Evolutionary conservation across 2,888 invertebrate species (phyloP).

Genomic region (Drosophila imparisetae): DNA sequence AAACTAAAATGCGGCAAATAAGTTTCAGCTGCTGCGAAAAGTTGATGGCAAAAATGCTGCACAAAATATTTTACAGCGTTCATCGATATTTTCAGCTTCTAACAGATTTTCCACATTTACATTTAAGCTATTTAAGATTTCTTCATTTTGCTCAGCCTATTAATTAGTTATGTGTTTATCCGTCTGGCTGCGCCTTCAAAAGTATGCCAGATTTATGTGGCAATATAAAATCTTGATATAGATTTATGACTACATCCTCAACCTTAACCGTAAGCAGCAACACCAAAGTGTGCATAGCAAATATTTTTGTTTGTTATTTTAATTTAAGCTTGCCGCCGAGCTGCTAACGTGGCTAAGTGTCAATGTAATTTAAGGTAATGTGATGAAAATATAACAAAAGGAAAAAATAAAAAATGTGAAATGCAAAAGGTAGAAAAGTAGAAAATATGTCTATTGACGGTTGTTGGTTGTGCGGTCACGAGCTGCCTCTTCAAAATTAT

Average conservation of each 20-base stretch:
- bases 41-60: background rate
- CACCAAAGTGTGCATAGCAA: background rate
- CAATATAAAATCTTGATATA: slow-evolving; percentile 7
- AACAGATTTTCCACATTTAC: background rate
- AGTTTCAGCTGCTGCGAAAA: slow-evolving; percentile 2
- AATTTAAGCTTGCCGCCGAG: slow-evolving; percentile 8
- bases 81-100: background rate
- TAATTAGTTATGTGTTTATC: slow-evolving; percentile 16
- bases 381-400: slow-evolving; percentile 49
- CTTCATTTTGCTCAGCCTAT: background rate
- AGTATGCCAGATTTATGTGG: slow-evolving; percentile 41
- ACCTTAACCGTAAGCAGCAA: background rate
- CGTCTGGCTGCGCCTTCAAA: background rate
- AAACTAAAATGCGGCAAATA: background rate
- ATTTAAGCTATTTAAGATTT: background rate
- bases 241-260: background rate
- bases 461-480: slow-evolving; percentile 31
- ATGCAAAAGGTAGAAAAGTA: slow-evolving; percentile 20
- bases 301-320: background rate
- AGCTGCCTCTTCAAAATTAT: slow-evolving; percentile 57
- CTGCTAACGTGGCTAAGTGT: slow-evolving; percentile 41
- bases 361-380: slow-evolving; percentile 58
- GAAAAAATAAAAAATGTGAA: slow-evolving; percentile 8
- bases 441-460: slow-evolving; percentile 33
- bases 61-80: background rate